Evolutionary conservation across 2,797 vertebrate species (phyloP).

Genomic region (Sebastes glaucus): DNA sequence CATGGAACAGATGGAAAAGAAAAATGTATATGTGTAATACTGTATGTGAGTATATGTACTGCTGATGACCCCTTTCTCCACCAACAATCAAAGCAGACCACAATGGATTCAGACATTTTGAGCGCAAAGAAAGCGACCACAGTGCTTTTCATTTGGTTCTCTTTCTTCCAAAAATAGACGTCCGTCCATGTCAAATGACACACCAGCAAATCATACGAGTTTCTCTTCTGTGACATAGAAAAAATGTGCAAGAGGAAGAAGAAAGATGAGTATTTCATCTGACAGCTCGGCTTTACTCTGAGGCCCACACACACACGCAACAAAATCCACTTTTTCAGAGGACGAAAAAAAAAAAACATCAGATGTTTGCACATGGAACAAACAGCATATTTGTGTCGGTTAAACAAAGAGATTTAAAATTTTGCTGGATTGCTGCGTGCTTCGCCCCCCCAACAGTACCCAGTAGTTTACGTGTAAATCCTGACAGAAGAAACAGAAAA

Average conservation of each 20-base stretch:
- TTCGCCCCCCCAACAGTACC: neutral
- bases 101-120: constrained; percentile 2
- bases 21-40: neutral
- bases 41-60: neutral
- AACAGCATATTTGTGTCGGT: neutral
- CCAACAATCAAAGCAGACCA: constrained; percentile 12
- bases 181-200: constrained; percentile 19
- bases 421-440: neutral
- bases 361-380: neutral
- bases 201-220: neutral
- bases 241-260: neutral
- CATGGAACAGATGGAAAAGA: neutral
- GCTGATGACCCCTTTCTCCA: neutral
- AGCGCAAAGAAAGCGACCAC: constrained; percentile 14
- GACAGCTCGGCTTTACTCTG: constrained; percentile 2
- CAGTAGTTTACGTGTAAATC: constrained; percentile 27
- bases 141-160: constrained; percentile 30
- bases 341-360: neutral
- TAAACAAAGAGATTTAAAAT: constrained; percentile 26
- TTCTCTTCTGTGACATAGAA: constrained; percentile 3
- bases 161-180: constrained; percentile 56
- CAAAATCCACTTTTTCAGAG: constrained; percentile 7
- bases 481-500: constrained; percentile 33
- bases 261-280: constrained; percentile 18
- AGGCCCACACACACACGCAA: neutral